These are phyloP conservation scores for Ischnus inquisitorius DNA, from an alignment of 2,888 invertebrate genomes.

Conservation along the genomic window DNA sequence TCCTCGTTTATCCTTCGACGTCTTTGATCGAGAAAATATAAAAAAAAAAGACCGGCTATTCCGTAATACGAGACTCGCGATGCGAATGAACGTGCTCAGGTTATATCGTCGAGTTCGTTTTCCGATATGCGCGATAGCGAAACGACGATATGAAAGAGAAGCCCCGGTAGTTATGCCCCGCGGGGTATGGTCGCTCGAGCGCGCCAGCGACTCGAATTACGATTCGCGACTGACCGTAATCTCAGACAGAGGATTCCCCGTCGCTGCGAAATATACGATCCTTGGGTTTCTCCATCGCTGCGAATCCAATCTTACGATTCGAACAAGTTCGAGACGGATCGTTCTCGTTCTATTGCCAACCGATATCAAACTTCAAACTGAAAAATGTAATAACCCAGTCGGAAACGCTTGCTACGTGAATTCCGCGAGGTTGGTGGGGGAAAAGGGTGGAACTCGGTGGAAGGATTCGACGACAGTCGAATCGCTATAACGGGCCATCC, in stretches of 20 bases:
- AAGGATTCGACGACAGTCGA: conserved; percentile 17
- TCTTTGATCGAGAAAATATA: no score
- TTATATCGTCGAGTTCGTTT: background rate
- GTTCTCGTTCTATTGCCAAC: conserved; percentile 7
- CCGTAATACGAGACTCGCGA: no score
- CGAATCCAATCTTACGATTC: conserved; percentile 6
- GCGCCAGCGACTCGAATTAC: background rate
- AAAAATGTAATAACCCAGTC: conserved; percentile 12
- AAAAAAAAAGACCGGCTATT: no score
- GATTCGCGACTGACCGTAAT: background rate
- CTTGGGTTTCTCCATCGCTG: background rate
- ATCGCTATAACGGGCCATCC: conserved; percentile 30
- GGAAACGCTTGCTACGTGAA: conserved; percentile 3
- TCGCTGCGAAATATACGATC: background rate
- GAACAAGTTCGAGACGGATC: background rate
- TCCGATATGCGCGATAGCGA: background rate
- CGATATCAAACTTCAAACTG: conserved; percentile 28
- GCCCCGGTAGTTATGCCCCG: background rate
- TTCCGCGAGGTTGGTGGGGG: background rate
- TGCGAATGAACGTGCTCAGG: no score
- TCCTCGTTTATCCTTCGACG: no score
- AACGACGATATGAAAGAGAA: background rate
- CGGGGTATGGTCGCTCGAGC: background rate
- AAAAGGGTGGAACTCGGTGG: no score
- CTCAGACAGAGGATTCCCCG: background rate